These are phyloP conservation scores for Eilema caniola DNA, from an alignment of 2,888 invertebrate genomes.

Conservation along the genomic window DNA sequence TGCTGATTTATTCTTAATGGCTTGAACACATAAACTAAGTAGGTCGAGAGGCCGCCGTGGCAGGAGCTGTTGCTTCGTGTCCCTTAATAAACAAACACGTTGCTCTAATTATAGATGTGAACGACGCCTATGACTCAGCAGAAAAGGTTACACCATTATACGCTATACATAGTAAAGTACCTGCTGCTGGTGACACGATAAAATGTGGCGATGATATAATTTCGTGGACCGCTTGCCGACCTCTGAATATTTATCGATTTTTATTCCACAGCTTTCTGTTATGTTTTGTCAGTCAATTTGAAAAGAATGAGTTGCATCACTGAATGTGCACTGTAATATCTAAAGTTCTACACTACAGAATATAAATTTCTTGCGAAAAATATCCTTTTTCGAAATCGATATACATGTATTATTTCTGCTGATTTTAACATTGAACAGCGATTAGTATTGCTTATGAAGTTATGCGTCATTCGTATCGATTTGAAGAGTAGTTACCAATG, in stretches of 20 bases:
- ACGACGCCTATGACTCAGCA: constrained; percentile 49
- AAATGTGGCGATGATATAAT: constrained; percentile 53
- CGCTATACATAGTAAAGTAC: constrained; percentile 43
- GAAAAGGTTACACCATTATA: constrained; percentile 45
- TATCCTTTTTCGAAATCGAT: constrained; percentile 22
- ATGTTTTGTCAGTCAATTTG: constrained; percentile 29
- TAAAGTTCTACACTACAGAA: not conserved
- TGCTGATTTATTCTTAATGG: constrained; percentile 35
- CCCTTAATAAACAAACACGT: constrained; percentile 73
- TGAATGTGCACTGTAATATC: constrained; percentile 34
- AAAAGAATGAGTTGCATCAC: constrained; percentile 20
- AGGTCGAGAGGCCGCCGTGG: constrained; percentile 71
- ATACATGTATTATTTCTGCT: not conserved
- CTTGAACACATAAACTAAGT: constrained; percentile 56
- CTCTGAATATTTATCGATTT: constrained; percentile 46
- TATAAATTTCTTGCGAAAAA: not conserved
- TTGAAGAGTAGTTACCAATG: constrained; percentile 55
- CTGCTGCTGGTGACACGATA: constrained; percentile 49
- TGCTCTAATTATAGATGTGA: constrained; percentile 67
- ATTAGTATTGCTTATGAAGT: constrained; percentile 29
- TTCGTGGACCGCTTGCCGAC: constrained; percentile 43
- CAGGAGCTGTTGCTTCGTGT: constrained; percentile 60
- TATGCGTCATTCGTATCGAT: constrained; percentile 71
- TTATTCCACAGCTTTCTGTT: constrained; percentile 40
- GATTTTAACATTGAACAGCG: no score